Evolutionary conservation across 2,797 vertebrate species (phyloP), one percentile per base, ranked within the genome.

Genomic region (Antrozous pallidus): DNA sequence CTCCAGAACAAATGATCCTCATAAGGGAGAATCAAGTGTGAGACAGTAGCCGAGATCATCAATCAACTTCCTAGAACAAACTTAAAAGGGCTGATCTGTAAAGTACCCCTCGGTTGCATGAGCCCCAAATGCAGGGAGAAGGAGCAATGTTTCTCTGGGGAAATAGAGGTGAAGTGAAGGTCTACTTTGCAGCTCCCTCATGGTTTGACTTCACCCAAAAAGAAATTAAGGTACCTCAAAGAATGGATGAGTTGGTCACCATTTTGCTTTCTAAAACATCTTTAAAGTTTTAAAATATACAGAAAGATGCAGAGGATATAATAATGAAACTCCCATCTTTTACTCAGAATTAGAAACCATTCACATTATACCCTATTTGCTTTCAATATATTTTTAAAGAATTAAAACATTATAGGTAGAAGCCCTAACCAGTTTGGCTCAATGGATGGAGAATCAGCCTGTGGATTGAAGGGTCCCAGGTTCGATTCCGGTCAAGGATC

Each of bases 1-100:
- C 22, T 77, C 75, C 70, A 17, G 42, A 86, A 92, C 82, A 91
- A 93, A 92, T 79, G 10, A 91, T 85, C 40, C 47, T 90, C 88
- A 33, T 38, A 36, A 67, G n/a, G 74, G 73, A 88, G 65, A 92
- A 70, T n/a, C 36, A 5, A 36, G 69, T 47, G 49, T 26, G 18
- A 78, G 81, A 17, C 3, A 58, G 45, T 8, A 75, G 58, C 82
- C 54, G 36, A 45, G 38, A 77, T 63, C 63, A 82, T 4, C 3
- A 3, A 51, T 74, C 36, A 38, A 26, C 26, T 94, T 92, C 65
- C 51, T 61, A 10, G 33, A 49, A 70, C n/a, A 61, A 79, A 77
- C 58, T 47, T 47, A 47, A 71, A 70, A 65, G 54, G 42, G 40
- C 14, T 18, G 33, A 38, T 18, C 18, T 45, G 14, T 24, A 80